A percentile compares a stretch with the other conserved stretches of the same genome.
Evolutionary conservation across 2,797 vertebrate species (phyloP).

Genomic region (Poeciliopsis paucimaculata): DNA sequence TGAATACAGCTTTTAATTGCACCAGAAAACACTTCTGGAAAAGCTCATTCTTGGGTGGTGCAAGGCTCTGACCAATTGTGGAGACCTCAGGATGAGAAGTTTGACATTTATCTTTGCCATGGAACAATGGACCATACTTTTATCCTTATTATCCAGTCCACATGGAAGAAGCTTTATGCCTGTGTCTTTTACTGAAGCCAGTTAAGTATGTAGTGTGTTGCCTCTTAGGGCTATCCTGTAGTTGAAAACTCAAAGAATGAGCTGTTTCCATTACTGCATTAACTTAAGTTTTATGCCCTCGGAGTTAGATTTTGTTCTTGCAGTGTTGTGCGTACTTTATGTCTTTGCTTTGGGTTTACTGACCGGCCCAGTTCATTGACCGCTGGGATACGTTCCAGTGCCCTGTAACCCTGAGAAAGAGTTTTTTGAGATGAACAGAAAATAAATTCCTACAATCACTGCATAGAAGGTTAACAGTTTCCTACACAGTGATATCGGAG

Average conservation of each 20-base stretch:
- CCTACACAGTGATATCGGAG: background rate
- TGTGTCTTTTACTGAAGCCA: background rate
- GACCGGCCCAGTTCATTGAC: background rate
- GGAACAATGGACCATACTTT: background rate
- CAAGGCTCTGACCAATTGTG: background rate
- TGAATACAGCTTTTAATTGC: slow-evolving; percentile 16
- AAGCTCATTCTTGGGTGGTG: background rate
- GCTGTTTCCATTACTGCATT: background rate
- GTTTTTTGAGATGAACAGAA: background rate
- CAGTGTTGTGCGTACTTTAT: background rate
- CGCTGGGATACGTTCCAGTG: background rate
- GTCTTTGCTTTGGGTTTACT: background rate
- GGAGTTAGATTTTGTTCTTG: background rate
- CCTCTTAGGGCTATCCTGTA: background rate
- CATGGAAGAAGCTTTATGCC: background rate
- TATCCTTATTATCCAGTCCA: background rate
- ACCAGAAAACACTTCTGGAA: background rate
- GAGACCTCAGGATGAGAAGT: background rate
- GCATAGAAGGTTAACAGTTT: background rate
- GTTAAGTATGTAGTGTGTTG: background rate
- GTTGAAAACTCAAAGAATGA: background rate
- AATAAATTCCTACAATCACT: background rate
- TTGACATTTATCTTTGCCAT: background rate
- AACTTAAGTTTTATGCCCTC: background rate
- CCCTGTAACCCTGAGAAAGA: background rate